Percentiles rank a stretch among this genome's conserved stretches.
Evolutionary conservation across 2,888 invertebrate genomes (phyloP).

Genomic region (Nowickia ferox): DNA sequence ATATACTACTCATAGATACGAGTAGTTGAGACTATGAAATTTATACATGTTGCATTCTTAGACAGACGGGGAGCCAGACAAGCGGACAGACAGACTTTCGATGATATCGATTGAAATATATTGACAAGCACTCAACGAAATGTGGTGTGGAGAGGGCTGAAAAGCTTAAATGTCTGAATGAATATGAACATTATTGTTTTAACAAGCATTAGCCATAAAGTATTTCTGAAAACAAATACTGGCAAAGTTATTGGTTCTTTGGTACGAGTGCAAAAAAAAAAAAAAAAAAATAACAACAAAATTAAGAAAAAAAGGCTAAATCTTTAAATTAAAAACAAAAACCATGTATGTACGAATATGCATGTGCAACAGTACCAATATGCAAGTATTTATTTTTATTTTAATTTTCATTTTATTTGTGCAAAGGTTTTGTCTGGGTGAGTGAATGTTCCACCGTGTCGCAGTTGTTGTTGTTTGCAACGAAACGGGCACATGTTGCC

Average conservation of each 20-base stretch:
- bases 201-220: constrained; percentile 4
- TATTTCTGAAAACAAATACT: constrained; percentile 39
- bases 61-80: constrained; percentile 25
- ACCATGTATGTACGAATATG: no score
- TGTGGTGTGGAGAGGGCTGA: constrained; percentile 2
- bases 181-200: constrained; percentile 40
- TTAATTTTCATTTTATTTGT: constrained; percentile 36
- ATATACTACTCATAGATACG: constrained; percentile 29
- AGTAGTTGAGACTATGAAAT: constrained; percentile 44
- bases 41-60: constrained; percentile 34
- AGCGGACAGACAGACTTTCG: constrained; percentile 15
- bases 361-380: constrained; percentile 25
- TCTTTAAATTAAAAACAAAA: constrained; percentile 10
- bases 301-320: constrained; percentile 37
- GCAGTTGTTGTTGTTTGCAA: constrained; percentile 55
- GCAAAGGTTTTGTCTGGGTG: constrained; percentile 2
- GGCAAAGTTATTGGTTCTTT: constrained; percentile 38
- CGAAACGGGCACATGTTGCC: constrained; percentile 79
- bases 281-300: constrained; percentile 6
- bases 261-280: neutral
- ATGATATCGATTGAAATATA: constrained; percentile 71
- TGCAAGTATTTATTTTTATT: constrained; percentile 14
- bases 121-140: constrained; percentile 65
- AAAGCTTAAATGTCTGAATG: constrained; percentile 29
- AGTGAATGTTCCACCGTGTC: neutral